Percentiles rank a stretch among this genome's conserved stretches.
phyloP scores from a whole-genome alignment of 2,888 invertebrate genomes.

The Bimastos eiseni region DNA sequence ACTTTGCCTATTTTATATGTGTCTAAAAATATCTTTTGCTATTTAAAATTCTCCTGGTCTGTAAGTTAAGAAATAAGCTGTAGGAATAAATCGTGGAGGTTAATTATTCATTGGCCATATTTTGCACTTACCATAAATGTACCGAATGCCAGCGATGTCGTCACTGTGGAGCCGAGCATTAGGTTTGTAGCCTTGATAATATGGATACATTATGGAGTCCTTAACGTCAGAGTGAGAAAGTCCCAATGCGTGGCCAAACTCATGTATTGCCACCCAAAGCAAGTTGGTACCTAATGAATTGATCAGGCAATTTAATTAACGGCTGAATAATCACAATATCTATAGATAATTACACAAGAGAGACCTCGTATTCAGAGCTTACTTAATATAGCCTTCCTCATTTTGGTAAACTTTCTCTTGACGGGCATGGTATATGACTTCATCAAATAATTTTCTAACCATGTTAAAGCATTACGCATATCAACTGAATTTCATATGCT shows the following conservation, averaged over 20 bases:
- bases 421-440: too few species aligned
- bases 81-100: constrained; percentile 70
- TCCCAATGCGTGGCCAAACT: constrained; percentile 94
- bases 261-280: constrained; percentile 79
- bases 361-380: too few species aligned
- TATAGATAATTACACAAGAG: not conserved
- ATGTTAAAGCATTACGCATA: too few species aligned
- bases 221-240: constrained; percentile 89
- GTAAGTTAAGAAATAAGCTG: too few species aligned
- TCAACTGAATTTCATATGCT: too few species aligned
- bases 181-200: constrained; percentile 88
- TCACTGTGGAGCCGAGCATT: constrained; percentile 83
- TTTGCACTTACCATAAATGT: constrained; percentile 52
- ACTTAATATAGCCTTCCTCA: too few species aligned
- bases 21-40: too few species aligned
- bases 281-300: constrained; percentile 60
- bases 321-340: too few species aligned
- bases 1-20: too few species aligned
- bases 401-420: too few species aligned
- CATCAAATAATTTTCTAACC: too few species aligned
- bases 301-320: not conserved
- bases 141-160: constrained; percentile 69
- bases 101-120: not conserved
- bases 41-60: too few species aligned
- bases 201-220: constrained; percentile 93